Evolutionary conservation across 2,113 vertebrate species (phyloP).

Genomic region (Sinocyclocheilus anophthalmus): DNA sequence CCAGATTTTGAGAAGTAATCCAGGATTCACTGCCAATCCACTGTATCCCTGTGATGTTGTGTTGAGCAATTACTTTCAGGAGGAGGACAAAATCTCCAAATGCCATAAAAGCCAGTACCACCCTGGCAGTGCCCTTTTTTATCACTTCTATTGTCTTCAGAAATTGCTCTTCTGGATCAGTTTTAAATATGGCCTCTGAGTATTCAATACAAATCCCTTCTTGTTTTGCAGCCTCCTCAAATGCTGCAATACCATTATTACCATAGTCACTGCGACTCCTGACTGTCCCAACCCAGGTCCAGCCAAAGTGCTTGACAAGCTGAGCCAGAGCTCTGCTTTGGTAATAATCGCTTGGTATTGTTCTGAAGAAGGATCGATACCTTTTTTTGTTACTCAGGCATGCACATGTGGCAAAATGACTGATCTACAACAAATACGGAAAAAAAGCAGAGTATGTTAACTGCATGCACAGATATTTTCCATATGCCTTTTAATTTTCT

Average conservation of each 20-base stretch:
- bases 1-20: conserved; percentile 65
- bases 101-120: conserved; percentile 74
- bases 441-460: neutral
- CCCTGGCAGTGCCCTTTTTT: conserved; percentile 59
- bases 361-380: conserved; percentile 61
- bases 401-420: conserved; percentile 64
- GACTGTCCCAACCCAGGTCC: conserved; percentile 64
- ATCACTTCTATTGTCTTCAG: conserved; percentile 45
- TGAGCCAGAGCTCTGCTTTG: conserved; percentile 64
- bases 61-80: conserved; percentile 69
- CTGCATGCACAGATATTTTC: neutral
- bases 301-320: conserved; percentile 63
- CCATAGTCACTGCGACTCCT: conserved; percentile 63
- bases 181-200: conserved; percentile 72
- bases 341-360: conserved; percentile 64
- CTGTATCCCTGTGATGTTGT: conserved; percentile 75
- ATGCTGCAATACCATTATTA: conserved; percentile 61
- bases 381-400: conserved; percentile 62
- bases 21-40: conserved; percentile 80
- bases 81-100: conserved; percentile 70
- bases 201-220: conserved; percentile 71
- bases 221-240: conserved; percentile 51
- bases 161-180: conserved; percentile 50
- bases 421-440: conserved; percentile 55
- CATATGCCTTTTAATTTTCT: neutral